Conservation (phyloP, 2,797 vertebrate species). For the Bucorvus abyssinicus region DNA sequence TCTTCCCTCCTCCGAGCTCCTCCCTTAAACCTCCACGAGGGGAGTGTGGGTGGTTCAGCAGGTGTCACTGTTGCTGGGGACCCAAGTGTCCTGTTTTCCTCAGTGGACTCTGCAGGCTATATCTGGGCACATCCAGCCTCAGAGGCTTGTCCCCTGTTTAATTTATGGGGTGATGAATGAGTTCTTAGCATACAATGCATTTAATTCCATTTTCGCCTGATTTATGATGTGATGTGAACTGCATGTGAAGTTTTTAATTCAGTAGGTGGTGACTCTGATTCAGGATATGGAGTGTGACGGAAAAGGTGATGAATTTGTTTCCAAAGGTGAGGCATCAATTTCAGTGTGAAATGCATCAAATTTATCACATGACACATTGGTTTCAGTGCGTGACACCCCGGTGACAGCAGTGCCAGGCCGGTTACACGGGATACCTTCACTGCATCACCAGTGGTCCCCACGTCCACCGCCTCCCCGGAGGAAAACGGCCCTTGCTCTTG, state of each 20-base stretch:
- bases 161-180: constrained; percentile 60
- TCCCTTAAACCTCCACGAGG: not conserved
- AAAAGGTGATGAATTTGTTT: constrained; percentile 62
- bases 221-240: constrained; percentile 60
- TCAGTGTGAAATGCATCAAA: constrained; percentile 30
- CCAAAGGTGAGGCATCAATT: constrained; percentile 57
- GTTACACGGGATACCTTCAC: not conserved
- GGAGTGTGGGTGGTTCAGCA: not conserved
- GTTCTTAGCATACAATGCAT: constrained; percentile 62
- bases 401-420: not conserved
- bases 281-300: constrained; percentile 37
- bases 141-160: constrained; percentile 51
- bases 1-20: not conserved
- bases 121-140: constrained; percentile 1
- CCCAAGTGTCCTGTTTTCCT: not conserved
- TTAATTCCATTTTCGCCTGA: constrained; percentile 70
- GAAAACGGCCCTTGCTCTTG: not conserved
- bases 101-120: not conserved
- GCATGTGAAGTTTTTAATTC: constrained; percentile 70
- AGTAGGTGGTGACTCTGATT: constrained; percentile 66
- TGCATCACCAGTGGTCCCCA: not conserved
- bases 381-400: not conserved
- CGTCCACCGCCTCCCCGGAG: not conserved
- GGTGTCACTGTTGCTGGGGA: not conserved
- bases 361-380: not conserved